These are phyloP conservation scores for Dione juno DNA, from an alignment of 2,888 invertebrate species.

Conservation along the genomic window DNA sequence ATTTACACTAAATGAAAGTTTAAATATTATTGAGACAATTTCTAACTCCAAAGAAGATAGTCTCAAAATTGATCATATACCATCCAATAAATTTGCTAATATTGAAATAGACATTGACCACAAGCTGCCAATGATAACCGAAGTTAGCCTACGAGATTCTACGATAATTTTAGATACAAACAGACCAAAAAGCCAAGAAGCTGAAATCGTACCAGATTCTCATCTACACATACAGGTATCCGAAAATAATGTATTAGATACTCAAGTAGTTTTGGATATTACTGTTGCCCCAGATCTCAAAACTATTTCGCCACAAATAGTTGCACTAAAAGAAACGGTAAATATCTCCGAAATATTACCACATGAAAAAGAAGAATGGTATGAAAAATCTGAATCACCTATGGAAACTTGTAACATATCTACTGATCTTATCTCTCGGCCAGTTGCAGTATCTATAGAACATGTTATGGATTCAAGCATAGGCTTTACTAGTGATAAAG, in stretches of 20 bases:
- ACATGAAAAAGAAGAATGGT: conserved; percentile 70
- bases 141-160: conserved; percentile 69
- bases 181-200: conserved; percentile 62
- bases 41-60: conserved; percentile 72
- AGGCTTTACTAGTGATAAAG: conserved; percentile 53
- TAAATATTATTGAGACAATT: conserved; percentile 84
- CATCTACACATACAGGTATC: conserved; percentile 66
- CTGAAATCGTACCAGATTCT: conserved; percentile 61
- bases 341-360: conserved; percentile 66
- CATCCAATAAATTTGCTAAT: conserved; percentile 77
- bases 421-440: conserved; percentile 72
- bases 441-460: conserved; percentile 81
- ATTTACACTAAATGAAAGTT: conserved; percentile 83
- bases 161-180: conserved; percentile 57
- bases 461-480: conserved; percentile 69
- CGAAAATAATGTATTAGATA: conserved; percentile 74
- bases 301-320: conserved; percentile 59
- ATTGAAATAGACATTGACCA: conserved; percentile 79
- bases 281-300: conserved; percentile 57
- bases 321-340: conserved; percentile 58
- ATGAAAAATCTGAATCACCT: conserved; percentile 44
- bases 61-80: conserved; percentile 65
- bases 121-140: conserved; percentile 76
- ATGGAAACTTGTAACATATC: conserved; percentile 63
- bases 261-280: conserved; percentile 62